These are phyloP conservation scores for Catagonus wagneri DNA, from an alignment of 2,113 vertebrate species.

Conservation along the genomic window DNA sequence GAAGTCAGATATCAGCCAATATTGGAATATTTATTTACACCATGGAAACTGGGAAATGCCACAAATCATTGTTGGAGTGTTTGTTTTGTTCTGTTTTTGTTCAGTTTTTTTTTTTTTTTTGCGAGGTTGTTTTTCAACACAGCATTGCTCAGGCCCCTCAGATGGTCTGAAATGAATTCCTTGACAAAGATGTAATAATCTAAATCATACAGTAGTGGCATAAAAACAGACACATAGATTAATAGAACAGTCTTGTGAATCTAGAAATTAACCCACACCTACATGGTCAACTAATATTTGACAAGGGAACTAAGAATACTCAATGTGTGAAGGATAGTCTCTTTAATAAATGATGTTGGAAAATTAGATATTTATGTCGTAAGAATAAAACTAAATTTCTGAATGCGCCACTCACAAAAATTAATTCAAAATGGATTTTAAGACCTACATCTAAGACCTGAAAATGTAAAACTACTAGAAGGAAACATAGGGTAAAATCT, in stretches of 20 bases:
- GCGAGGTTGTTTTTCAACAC: neutral
- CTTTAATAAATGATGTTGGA: neutral
- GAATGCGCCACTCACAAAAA: neutral
- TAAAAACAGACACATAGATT: neutral
- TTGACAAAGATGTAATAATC: neutral
- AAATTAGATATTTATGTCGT: neutral
- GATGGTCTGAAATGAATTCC: neutral
- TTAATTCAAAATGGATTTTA: neutral
- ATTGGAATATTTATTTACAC: neutral
- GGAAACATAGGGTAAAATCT: neutral
- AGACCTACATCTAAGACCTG: neutral
- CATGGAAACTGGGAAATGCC: neutral
- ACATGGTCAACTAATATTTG: neutral
- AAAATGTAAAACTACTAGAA: neutral
- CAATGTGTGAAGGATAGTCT: neutral
- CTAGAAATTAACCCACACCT: neutral
- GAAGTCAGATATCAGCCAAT: neutral
- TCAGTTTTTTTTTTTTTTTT: neutral
- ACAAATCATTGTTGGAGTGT: neutral
- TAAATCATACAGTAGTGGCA: neutral
- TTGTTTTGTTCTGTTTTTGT: neutral
- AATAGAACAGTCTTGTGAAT: neutral
- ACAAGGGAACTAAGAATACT: neutral
- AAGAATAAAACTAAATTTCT: neutral
- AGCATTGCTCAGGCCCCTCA: neutral